Evolutionary conservation across 2,888 invertebrate genomes (phyloP), one percentile per base, ranked within the genome.

Genomic region (Drosophila testacea): DNA sequence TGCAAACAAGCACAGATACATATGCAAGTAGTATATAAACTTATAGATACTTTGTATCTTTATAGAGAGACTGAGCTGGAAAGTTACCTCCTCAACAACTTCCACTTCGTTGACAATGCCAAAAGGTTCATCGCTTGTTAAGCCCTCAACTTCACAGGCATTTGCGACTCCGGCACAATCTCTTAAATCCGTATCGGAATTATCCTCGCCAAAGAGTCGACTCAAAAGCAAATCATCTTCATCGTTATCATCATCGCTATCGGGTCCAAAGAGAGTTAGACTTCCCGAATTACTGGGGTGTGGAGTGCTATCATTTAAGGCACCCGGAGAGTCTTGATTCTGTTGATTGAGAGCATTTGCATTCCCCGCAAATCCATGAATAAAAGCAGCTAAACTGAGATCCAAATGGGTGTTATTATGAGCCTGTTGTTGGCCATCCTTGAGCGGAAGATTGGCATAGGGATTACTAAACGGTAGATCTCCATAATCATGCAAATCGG

Each of bases 401-500:
- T 91, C 90, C 54, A 89, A 59, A 22, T 81, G 81, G 6, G 69
- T 77, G 42, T 66, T 82, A 28, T 94, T 69, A 28, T 71, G 76
- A 36, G 79, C 39, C 61, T 82, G 81, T 92, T 78, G 73, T 79
- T 93, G 73, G 92, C 94, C 75, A 93, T 90, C 84, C 92, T 93
- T 82, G 78, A 93, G 75, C 6, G 92, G 92, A 48, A 92, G 75
- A 60, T 90, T 85, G 16, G 85, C 90, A 61, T 92, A 92, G 2
- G 87, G 90, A 52, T 81, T 86, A 69, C 79, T 66, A 0, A 88
- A 75, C 0, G 91, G 79, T 52, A 90, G 70, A 57, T 91, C 91
- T 4, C 92, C 93, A 73, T 94, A 95, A 72, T 94, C 94, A 69
- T 93, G 93, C 10, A 95, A 86, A 89, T 95, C 95, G 0, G 94